Evolutionary conservation across 2,888 invertebrate genomes (phyloP), one percentile per base, ranked within the genome.

Genomic region (Eristalis tenax): DNA sequence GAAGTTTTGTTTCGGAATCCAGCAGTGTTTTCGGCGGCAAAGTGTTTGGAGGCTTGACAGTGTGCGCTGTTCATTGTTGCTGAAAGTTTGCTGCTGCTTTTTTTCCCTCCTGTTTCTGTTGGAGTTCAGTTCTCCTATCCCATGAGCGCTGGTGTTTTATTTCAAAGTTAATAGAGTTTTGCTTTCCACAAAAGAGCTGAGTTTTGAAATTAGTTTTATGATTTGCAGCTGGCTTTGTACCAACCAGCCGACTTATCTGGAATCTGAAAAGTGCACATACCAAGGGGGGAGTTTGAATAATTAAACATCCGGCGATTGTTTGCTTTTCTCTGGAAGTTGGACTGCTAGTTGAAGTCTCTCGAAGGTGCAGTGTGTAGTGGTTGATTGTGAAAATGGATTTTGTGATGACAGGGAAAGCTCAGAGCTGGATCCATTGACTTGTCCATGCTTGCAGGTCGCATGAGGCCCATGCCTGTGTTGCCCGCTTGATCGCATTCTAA

Each of bases 141-240:
- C 28, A 28, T n/a, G 18, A 26, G 3, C 22, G 64, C 26, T 79
- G 84, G 65, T 59, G 79, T 50, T 75, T 79, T 66, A 59, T 59
- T 13, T 59, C 70, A 75, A 70, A 75, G 79, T 84, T 71, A 64
- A 78, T 64, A 38, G 78, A 78, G 50, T 74, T 70, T 70, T 70
- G 26, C 50, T 65, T 75, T 83, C 40, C 68, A 56, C 18, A n/a
- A 23, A 13, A 23, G 35, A 77, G n/a, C 32, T 13, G n/a, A 63
- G 50, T 63, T 77, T 50, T 68, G 68, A 69, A 69, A 77, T 77
- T 77, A 63, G 77, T 77, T 77, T 69, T 38, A 50, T 69, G 69
- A 50, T 77, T 77, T 69, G 69, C 35, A 35, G 35, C 32, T 43
- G 35, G 63, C 26, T 43, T 32, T 71, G 26, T 18, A 18, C 22